phyloP scores from a whole-genome alignment of 37 sponge, comb jelly and placozoan genomes.

The Aplysina aerophoba region DNA sequence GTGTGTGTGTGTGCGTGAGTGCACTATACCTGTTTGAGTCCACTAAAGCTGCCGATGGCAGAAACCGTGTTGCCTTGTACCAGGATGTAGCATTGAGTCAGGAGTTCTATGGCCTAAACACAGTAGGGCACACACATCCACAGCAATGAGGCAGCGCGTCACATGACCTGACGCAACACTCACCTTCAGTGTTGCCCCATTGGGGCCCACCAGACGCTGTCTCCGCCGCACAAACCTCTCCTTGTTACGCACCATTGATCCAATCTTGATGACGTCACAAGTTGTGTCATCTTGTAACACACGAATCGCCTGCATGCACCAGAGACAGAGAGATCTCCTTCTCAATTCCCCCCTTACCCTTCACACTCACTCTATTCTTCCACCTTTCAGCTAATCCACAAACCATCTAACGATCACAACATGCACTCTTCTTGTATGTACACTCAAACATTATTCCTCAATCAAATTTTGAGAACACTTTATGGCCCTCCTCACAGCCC shows the following conservation, averaged over 20 bases:
- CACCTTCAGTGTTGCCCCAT: slow-evolving; percentile 91
- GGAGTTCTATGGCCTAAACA: slow-evolving; percentile 88
- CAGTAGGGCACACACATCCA: slow-evolving; percentile 33
- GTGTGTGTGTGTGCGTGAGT: not conserved
- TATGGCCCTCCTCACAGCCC: too few species aligned
- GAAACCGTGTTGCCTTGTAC: slow-evolving; percentile 98
- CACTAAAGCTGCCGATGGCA: slow-evolving; percentile 81
- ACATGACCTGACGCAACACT: too few species aligned
- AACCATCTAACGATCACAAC: not conserved
- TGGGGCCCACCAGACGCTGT: slow-evolving; percentile 94
- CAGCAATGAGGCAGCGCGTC: not conserved
- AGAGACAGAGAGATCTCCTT: not conserved
- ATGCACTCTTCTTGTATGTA: not conserved
- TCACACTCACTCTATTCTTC: too few species aligned
- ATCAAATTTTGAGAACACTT: too few species aligned
- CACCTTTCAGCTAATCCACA: too few species aligned
- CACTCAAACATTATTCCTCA: too few species aligned
- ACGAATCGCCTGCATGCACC: slow-evolving; percentile 61
- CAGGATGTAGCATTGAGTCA: slow-evolving; percentile 95
- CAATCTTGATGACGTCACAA: slow-evolving; percentile 96
- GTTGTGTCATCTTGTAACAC: slow-evolving; percentile 85
- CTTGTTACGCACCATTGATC: slow-evolving; percentile 91
- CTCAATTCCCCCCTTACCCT: too few species aligned
- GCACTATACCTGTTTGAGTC: slow-evolving; percentile 90
- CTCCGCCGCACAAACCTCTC: slow-evolving; percentile 95